Evolutionary conservation across 2,113 vertebrate genomes (phyloP).

Genomic region (Fulica atra): DNA sequence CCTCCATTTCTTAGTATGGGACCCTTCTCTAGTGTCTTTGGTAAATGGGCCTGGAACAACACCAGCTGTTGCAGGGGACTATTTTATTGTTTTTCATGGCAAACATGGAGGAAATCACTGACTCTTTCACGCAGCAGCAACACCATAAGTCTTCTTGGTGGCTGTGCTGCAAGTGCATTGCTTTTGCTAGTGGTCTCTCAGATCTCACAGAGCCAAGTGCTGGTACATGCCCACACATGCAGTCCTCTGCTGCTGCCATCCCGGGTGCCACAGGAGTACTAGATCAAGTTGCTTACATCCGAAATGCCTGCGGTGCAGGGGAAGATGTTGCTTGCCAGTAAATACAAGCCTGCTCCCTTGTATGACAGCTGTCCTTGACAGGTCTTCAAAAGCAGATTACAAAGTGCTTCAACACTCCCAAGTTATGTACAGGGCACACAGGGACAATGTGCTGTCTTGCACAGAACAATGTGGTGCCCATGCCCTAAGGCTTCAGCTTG

Average conservation of each 20-base stretch:
- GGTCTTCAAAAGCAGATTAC: background rate
- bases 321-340: background rate
- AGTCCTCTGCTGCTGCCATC: background rate
- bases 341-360: background rate
- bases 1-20: background rate
- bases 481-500: background rate
- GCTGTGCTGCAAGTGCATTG: fast-evolving
- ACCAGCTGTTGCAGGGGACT: background rate
- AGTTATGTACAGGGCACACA: fast-evolving
- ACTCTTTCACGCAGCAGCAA: background rate
- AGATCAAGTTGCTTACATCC: background rate
- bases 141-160: background rate
- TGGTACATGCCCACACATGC: background rate
- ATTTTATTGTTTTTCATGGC: background rate
- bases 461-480: background rate
- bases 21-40: background rate
- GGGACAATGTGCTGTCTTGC: background rate
- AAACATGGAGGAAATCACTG: fast-evolving
- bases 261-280: background rate
- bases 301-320: background rate
- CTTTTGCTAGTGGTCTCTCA: fast-evolving
- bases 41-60: background rate
- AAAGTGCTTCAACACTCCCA: background rate
- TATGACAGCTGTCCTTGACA: background rate
- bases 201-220: fast-evolving